Conservation (phyloP, 2,113 vertebrate species). For the Serinus canaria region DNA sequence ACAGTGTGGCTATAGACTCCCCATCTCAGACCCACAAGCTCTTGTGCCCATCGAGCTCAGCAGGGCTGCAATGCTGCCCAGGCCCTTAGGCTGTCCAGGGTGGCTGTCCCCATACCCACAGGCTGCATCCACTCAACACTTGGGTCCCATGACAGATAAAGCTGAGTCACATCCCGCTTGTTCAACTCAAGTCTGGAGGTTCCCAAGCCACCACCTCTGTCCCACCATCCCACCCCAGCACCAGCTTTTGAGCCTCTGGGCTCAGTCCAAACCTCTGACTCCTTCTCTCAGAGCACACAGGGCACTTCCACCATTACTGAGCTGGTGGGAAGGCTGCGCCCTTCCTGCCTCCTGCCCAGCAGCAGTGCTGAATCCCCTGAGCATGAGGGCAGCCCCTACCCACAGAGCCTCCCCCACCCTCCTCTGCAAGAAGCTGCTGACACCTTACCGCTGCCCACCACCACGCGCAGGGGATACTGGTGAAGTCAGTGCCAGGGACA, state of each 20-base stretch:
- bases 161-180: not conserved
- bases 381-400: not conserved
- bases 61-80: not conserved
- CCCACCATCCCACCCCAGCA: not conserved
- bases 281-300: not conserved
- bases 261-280: not conserved
- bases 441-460: constrained; percentile 93
- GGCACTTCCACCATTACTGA: not conserved
- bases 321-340: not conserved
- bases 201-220: not conserved
- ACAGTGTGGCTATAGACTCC: not conserved
- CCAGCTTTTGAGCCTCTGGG: not conserved
- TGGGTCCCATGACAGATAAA: not conserved
- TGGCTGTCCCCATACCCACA: not conserved
- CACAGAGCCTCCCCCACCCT: fast-evolving
- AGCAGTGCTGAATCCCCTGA: not conserved
- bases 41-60: fast-evolving
- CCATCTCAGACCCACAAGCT: not conserved
- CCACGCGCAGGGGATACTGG: constrained; percentile 89
- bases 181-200: not conserved
- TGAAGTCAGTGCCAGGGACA: constrained; percentile 84
- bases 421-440: not conserved
- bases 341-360: not conserved
- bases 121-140: not conserved
- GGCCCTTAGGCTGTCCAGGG: not conserved